Evolutionary conservation across 2,113 vertebrate species (phyloP), one percentile per base, ranked within the genome.

Genomic region (Salvator merianae): DNA sequence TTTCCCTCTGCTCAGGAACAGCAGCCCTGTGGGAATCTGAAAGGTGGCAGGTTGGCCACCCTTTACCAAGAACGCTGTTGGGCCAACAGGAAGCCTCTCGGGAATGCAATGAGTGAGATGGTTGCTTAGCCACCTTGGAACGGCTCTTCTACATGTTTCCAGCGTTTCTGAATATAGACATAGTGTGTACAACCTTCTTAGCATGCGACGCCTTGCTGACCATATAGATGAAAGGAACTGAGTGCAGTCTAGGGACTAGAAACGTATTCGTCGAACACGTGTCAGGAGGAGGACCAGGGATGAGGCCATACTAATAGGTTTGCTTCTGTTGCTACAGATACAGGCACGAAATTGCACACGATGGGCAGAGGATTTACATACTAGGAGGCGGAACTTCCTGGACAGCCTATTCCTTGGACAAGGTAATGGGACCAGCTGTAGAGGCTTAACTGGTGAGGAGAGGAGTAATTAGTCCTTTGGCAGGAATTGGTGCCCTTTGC

Each of bases 371-470:
- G 88, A 99, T 99, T 91, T 99, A 98, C 91, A 98, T 99, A 89
- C 93, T 99, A 75, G 99, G 99, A 93, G 99, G 99, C 62, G 99
- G 98, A 88, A 99, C 99, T 7, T 99, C 98, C 68, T 99, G 98
- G 99, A 99, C 97, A 47, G 99, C 98, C 59, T 99, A 99, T 90
- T 97, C 98, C 87, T 96, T 99, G 93, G 97, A 99, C 93, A 99
- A 99, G 98, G 99, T 99, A 95, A 81, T 22, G 8, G 0, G 0
- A 7, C 47, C 26, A n/a, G 4, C 5, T 1, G 32, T 26, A 72
- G 28, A 78, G 43, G 2, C 1, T 38, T 34, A 0, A n/a, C 43
- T 55, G 12, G 32, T 22, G 32, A 26, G 8, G 32, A 50, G 32
- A 26, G 8, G 32, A 50, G 6, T 20, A 2, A 32, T 18, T 74